Evolutionary conservation across 2,888 invertebrate genomes (phyloP), one percentile per base, ranked within the genome.

Genomic region (Heliconius aoede): DNA sequence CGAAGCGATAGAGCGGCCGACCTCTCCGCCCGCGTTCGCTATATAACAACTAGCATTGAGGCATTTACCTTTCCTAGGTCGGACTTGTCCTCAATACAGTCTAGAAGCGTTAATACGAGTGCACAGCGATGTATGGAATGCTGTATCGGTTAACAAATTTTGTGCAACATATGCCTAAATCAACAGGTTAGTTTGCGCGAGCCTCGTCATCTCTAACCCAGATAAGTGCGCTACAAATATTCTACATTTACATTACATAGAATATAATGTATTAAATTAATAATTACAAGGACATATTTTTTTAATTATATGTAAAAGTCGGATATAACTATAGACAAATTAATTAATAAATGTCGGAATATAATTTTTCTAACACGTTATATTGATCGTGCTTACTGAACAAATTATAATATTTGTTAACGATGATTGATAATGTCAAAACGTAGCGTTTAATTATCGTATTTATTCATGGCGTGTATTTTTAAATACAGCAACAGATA

Each of bases 11-110:
- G 91, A 92, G 88, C 87, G 92, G 90, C 84, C 90, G 91, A 91
- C 92, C 93, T 93, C 93, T 88, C 86, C 87, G 86, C 85, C 83
- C 79, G 81, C 87, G 86, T 85, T 87, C 87, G 86, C 84, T 83
- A 86, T 80, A 82, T 81, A 83, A 86, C 86, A 84, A 84, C 88
- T 88, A 91, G 88, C 91, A 91, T 92, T 92, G 91, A 92, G 86
- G 91, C 89, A 91, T 92, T 92, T 93, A 92, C 93, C 93, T 93
- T 93, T 93, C 93, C 91, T 92, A 92, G 93, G 90, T 91, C 89
- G 88, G 87, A 88, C 88, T 89, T 93, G 94, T 93, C 92, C 93
- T 92, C 93, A 93, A 91, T 93, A 90, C 89, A 84, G 83, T 80
- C 87, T 90, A 87, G 89, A 90, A 88, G 88, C 89, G 88, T 90